Evolutionary conservation across 1,140 invertebrate species (phyloP), one percentile per base, ranked within the genome.

Genomic region (Orchesella cincta): DNA sequence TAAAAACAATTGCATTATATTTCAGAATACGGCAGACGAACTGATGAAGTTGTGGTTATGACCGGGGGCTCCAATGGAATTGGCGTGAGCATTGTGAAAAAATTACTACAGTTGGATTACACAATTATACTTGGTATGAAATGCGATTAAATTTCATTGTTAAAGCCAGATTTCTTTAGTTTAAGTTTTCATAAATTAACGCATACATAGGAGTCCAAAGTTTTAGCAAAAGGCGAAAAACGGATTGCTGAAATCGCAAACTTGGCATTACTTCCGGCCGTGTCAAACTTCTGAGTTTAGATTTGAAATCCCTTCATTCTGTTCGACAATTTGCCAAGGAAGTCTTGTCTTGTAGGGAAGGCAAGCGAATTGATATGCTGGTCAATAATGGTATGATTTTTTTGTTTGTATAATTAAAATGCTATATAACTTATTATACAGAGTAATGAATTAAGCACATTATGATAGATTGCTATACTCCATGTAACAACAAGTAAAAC

Each of bases 61-160:
- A 97, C 95, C 5, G 95, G 95, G 75, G 95, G 94, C 14, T 90
- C 92, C 31, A 86, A 92, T 80, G 95, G 95, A n/a, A 96, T 97
- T 83, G 95, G 94, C 16, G 86, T 88, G 18, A 88, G 91, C 85
- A 89, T 95, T 26, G 90, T 94, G 20, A 91, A 91, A 84, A 91
- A 91, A 85, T 86, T 97, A 28, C 84, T 95, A 31, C 86, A 92
- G 83, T 91, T 91, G 83, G 92, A 94, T 78, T 92, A 94, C 86
- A 90, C 90, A 83, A 93, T 97, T 35, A 88, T 97, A 78, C 92
- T 97, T 84, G 94, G 93, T 93, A 52, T 39, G 23, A 20, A 28
- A 39, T 51, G 16, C 23, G 28, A 8, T 46, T 39, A 71, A 31
- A 8, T 71, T 20, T 71, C 2, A 31, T 2, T 8, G 5, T 46